Evolutionary conservation across 2,113 vertebrate genomes (phyloP), one percentile per base, ranked within the genome.

Genomic region (Malurus melanocephalus): DNA sequence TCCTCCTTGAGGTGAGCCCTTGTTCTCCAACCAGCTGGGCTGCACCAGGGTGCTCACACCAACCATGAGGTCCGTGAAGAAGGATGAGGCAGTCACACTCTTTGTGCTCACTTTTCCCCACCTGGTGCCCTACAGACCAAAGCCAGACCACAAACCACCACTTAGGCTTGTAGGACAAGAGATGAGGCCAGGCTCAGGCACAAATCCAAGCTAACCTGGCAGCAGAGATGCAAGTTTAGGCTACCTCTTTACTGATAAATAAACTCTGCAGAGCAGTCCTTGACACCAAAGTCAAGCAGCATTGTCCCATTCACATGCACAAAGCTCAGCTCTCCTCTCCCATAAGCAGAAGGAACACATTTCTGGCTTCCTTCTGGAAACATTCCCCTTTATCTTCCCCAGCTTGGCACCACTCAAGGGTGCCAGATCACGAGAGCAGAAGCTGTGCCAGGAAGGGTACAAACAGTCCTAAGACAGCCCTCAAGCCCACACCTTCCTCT

Each of bases 321-420:
- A 78, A 84, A 78, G 18, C 20, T 57, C 60, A 13, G 2, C 4
- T 42, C 30, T 67, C 71, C 76, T 85, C 33, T 18, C 12, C 9
- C n/a, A 48, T 0, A 0, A 66, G 28, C 5, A 40, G 23, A 13
- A 62, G 35, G n/a, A n/a, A 40, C 11, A 27, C 7, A 18, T 48
- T 89, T 69, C 52, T 49, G 40, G 3, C 8, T 80, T 9, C 16
- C 26, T 69, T 42, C 35, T 83, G 42, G 57, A 64, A 80, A 40
- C 1, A 62, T 35, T 46, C 7, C 5, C 11, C 21, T 7, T 24
- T 60, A 43, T 35, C 49, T 86, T 8, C 15, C 33, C 27, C 28
- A 45, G 40, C 27, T 48, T 7, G 7, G 28, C 1, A 0, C 32
- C 27, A 4, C 11, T 18, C 4, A 0, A 30, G 26, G 45, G 4